Percentiles rank a stretch among this genome's conserved stretches.
phyloP scores from a whole-genome alignment of 2,113 vertebrate genomes.

The Solenodon paradoxus region DNA sequence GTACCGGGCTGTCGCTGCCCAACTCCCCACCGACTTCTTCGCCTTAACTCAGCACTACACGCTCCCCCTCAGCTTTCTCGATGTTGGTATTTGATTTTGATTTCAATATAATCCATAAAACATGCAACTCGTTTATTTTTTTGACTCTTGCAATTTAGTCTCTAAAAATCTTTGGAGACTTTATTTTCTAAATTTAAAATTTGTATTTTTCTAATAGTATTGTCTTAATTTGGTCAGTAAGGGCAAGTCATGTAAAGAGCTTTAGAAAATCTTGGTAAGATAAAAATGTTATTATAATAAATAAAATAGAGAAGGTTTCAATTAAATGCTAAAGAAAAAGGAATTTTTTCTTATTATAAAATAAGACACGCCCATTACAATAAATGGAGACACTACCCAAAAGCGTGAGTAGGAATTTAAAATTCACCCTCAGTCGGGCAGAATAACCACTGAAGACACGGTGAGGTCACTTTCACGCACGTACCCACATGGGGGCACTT shows the following conservation, averaged over 20 bases:
- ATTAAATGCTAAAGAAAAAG: neutral
- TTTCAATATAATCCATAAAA: neutral
- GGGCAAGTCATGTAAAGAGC: neutral
- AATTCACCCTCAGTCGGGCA: neutral
- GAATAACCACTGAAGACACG: neutral
- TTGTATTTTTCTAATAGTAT: neutral
- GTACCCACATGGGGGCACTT: accelerated
- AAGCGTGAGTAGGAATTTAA: neutral
- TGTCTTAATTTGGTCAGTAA: neutral
- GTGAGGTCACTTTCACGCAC: accelerated
- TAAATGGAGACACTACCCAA: neutral
- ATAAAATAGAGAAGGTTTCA: conserved; percentile 7
- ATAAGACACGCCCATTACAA: neutral
- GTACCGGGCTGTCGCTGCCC: neutral
- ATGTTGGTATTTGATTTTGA: neutral
- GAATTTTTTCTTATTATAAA: neutral
- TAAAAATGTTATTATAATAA: neutral
- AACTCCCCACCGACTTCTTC: neutral
- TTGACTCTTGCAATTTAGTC: neutral
- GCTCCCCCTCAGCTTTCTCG: neutral
- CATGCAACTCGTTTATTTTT: neutral
- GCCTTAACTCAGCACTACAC: neutral
- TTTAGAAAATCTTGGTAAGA: neutral
- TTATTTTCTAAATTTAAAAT: neutral
- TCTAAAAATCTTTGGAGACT: neutral